phyloP scores from a whole-genome alignment of 1,140 invertebrate species.

The Pogonognathellus flavescens region DNA sequence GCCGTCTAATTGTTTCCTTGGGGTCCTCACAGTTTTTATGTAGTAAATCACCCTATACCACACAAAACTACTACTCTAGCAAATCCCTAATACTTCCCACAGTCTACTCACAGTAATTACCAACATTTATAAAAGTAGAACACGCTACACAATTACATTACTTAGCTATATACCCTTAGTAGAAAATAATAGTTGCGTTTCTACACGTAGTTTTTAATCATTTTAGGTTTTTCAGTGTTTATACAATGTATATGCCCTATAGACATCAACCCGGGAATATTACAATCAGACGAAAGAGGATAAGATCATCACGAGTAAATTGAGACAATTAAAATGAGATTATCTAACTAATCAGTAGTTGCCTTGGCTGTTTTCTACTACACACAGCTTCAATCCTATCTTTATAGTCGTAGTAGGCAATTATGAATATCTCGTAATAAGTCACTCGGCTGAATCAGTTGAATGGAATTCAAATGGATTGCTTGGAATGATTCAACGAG shows the following conservation, averaged over 20 bases:
- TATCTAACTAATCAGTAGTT: not conserved
- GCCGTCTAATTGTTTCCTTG: constrained; percentile 64
- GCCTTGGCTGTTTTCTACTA: not conserved
- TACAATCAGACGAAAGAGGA: too few relatives aligned
- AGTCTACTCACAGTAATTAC: not conserved
- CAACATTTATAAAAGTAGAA: not conserved
- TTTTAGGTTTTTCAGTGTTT: too few relatives aligned
- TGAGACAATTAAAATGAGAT: constrained; percentile 48
- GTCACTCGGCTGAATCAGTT: not conserved
- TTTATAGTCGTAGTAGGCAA: not conserved
- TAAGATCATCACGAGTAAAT: not conserved
- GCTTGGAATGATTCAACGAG: not conserved
- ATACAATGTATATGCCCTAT: too few relatives aligned
- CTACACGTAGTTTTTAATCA: too few relatives aligned
- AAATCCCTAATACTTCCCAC: not conserved
- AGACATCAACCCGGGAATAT: too few relatives aligned
- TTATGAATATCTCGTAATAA: not conserved
- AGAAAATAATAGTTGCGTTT: too few relatives aligned
- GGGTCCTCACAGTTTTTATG: constrained; percentile 50
- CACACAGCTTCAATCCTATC: not conserved
- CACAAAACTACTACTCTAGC: not conserved
- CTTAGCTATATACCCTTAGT: too few relatives aligned
- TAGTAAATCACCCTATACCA: not conserved
- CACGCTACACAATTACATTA: too few relatives aligned
- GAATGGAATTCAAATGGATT: not conserved